Conservation (phyloP, 2,113 vertebrate genomes). For the Phyllostomus discolor region DNA sequence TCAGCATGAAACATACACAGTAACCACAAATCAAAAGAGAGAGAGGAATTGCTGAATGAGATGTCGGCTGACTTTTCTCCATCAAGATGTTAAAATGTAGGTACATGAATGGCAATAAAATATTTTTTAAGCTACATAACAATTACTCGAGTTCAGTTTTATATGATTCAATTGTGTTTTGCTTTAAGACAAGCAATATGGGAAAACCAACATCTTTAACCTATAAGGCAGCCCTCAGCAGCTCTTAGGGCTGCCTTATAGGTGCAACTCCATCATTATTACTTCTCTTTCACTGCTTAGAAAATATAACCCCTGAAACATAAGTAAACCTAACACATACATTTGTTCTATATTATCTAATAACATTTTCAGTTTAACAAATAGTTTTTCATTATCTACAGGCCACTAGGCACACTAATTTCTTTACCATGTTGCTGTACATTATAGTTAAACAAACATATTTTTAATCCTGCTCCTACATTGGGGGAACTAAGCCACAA, state of each 20-base stretch:
- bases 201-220: not conserved
- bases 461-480: not conserved
- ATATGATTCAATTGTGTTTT: not conserved
- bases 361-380: not conserved
- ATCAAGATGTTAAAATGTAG: not conserved
- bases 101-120: not conserved
- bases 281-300: not conserved
- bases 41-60: not conserved
- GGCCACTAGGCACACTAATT: not conserved
- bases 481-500: not conserved
- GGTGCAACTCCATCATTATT: not conserved
- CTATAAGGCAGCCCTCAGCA: too few relatives aligned
- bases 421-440: not conserved
- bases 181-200: not conserved
- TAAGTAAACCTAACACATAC: not conserved
- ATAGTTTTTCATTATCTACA: not conserved
- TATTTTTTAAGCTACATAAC: not conserved
- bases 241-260: not conserved
- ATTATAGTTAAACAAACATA: not conserved
- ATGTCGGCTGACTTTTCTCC: not conserved
- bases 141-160: not conserved
- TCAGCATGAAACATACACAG: constrained; percentile 1
- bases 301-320: not conserved
- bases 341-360: not conserved
- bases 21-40: not conserved